These are phyloP conservation scores for Thysanoteuthis rhombus DNA, from an alignment of 2,888 invertebrate genomes.

Conservation along the genomic window DNA sequence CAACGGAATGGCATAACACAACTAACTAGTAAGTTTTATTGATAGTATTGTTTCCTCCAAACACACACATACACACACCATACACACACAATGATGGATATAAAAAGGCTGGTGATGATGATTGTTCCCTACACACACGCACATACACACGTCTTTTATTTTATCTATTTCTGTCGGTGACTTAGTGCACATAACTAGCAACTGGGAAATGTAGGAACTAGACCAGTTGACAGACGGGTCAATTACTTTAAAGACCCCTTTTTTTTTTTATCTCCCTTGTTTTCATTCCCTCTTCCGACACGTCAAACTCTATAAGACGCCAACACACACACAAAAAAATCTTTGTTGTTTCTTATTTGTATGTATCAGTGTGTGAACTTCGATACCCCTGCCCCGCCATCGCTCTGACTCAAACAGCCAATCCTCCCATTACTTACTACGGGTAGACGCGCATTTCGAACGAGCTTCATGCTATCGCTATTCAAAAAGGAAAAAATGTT, in stretches of 20 bases:
- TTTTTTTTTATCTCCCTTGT: neutral
- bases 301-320: neutral
- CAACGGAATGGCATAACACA: neutral
- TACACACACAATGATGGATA: too few species aligned
- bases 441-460: too few species aligned
- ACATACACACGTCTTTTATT: neutral
- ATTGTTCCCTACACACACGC: neutral
- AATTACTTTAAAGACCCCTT: neutral
- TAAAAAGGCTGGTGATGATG: too few species aligned
- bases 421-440: too few species aligned
- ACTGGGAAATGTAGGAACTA: neutral
- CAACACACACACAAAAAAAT: neutral
- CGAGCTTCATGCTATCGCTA: too few species aligned
- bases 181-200: neutral
- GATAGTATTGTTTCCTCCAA: neutral
- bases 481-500: too few species aligned
- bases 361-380: too few species aligned
- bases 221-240: neutral
- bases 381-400: too few species aligned
- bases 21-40: too few species aligned
- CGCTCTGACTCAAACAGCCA: too few species aligned
- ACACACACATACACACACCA: neutral
- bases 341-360: too few species aligned
- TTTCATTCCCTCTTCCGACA: neutral
- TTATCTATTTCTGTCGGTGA: neutral